Conservation (phyloP, 1,140 invertebrate genomes). For the Apis mellifera region Amel_HAv3.1 CM009934.2:7192501-7193000, state of each 20-base stretch:
- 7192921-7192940: not conserved
- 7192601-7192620: not conserved
- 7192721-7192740: conserved; percentile 22
- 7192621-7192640: not conserved
- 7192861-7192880: not conserved
- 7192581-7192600: conserved; percentile 11
- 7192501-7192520: not conserved
- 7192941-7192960: not conserved
- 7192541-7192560: not conserved
- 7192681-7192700: conserved; percentile 5
- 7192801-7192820: conserved; percentile 21
- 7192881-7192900: too few relatives aligned
- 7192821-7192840: not conserved
- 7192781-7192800: not conserved
- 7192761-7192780: not conserved
- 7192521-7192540: not conserved
- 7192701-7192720: conserved; percentile 22
- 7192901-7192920: too few relatives aligned
- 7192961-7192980: not conserved
- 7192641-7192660: not conserved
- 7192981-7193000: too few relatives aligned
- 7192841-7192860: not conserved
- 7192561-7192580: not conserved
- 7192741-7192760: not conserved
- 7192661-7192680: not conserved